A percentile compares a stretch with the other conserved stretches of the same genome.
Conservation (phyloP, 1,140 invertebrate genomes). For the Bursaphelenchus mucronatus region DNA sequence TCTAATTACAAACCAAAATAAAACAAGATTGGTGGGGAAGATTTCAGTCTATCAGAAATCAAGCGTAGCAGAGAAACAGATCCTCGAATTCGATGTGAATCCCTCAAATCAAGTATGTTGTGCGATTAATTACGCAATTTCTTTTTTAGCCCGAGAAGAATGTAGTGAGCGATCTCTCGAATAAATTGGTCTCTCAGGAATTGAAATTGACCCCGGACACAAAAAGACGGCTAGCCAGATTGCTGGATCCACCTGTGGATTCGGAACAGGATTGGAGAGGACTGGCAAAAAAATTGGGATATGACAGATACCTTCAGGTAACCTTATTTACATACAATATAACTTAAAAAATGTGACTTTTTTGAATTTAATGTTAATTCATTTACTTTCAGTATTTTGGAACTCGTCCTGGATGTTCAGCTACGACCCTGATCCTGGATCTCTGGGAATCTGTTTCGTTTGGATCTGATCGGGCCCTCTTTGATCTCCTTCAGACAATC, state of each 20-base stretch:
- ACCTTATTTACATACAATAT: too few species aligned
- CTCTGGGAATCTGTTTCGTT: conserved; percentile 49
- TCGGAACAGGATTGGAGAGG: conserved; percentile 44
- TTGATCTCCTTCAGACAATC: conserved; percentile 54
- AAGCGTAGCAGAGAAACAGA: conserved; percentile 45
- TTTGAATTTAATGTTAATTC: neutral
- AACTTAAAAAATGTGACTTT: neutral
- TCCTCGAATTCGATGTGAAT: conserved; percentile 26
- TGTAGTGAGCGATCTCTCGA: conserved; percentile 10
- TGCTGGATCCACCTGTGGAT: conserved; percentile 43
- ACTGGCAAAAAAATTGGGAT: conserved; percentile 49
- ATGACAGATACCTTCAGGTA: conserved; percentile 54
- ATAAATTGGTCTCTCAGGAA: conserved; percentile 39
- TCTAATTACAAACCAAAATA: neutral
- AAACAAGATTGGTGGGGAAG: neutral
- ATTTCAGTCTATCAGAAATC: conserved; percentile 51
- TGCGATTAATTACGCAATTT: neutral
- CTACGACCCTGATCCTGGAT: conserved; percentile 49
- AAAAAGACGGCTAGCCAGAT: conserved; percentile 31
- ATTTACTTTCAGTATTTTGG: conserved; percentile 49
- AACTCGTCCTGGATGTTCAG: conserved; percentile 49
- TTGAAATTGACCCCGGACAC: conserved; percentile 45
- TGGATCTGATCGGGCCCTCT: conserved; percentile 48
- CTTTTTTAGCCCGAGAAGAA: neutral
- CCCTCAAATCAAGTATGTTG: conserved; percentile 1